Percentiles rank a stretch among this genome's conserved stretches.
These are phyloP conservation scores for Enteromius mattozi DNA, from an alignment of 2,797 vertebrate genomes.

Conservation along the genomic window DNA sequence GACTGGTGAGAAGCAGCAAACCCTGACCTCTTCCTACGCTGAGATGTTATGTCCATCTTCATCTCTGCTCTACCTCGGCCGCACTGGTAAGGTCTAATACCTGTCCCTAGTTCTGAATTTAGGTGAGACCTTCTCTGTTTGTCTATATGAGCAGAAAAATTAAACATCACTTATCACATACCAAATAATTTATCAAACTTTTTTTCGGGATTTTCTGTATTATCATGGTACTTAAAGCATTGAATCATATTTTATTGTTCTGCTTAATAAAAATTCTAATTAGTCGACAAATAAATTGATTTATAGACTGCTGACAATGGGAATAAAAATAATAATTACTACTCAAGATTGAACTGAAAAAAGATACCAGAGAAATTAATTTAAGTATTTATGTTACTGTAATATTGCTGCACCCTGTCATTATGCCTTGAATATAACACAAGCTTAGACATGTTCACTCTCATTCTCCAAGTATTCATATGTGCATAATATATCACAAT, in stretches of 20 bases:
- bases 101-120: not conserved
- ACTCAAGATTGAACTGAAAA: not conserved
- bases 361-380: not conserved
- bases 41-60: constrained; percentile 94
- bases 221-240: not conserved
- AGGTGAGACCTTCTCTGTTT: not conserved
- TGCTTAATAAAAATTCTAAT: not conserved
- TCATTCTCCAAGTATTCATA: not conserved
- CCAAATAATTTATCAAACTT: too few species aligned
- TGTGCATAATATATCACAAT: not conserved
- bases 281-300: not conserved
- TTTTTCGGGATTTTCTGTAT: not conserved
- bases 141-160: too few species aligned
- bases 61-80: constrained; percentile 93
- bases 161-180: not conserved
- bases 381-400: not conserved
- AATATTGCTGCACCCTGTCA: not conserved
- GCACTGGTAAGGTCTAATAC: constrained; percentile 78
- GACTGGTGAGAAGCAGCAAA: constrained; percentile 98
- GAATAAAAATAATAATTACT: too few species aligned
- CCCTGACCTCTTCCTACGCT: constrained; percentile 92
- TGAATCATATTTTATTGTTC: not conserved
- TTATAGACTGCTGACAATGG: not conserved
- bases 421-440: not conserved
- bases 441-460: not conserved